Conservation (phyloP, 2,888 invertebrate genomes). For the Zygogramma bicolorata region DNA sequence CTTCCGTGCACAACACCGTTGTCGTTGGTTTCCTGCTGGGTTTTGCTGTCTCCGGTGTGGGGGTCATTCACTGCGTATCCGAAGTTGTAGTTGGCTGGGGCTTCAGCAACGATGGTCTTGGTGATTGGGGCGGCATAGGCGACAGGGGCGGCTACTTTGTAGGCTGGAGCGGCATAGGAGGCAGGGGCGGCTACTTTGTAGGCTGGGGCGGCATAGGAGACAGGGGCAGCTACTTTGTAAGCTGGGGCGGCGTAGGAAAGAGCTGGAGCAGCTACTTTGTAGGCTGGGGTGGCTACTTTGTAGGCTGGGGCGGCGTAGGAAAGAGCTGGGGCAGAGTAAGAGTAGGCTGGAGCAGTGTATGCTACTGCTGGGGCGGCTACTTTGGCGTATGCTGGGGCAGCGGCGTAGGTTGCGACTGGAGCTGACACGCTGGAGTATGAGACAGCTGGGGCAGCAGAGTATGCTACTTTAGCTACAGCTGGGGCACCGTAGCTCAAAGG, state of each 20-base stretch:
- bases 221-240: slow-evolving; percentile 29
- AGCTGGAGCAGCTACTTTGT: slow-evolving; percentile 60
- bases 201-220: slow-evolving; percentile 17
- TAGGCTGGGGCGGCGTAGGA: slow-evolving; percentile 44
- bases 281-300: slow-evolving; percentile 47
- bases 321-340: slow-evolving; percentile 56
- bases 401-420: slow-evolving; percentile 47
- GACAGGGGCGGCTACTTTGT: slow-evolving; percentile 46
- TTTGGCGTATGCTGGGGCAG: slow-evolving; percentile 48
- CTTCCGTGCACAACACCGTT: slow-evolving; percentile 68
- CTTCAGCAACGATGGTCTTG: slow-evolving; percentile 49
- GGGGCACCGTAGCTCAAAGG: slow-evolving; percentile 40
- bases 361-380: slow-evolving; percentile 25
- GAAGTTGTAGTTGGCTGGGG: slow-evolving; percentile 53
- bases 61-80: slow-evolving; percentile 54
- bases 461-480: slow-evolving; percentile 40
- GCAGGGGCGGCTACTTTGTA: slow-evolving; percentile 62
- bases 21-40: slow-evolving; percentile 73
- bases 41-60: slow-evolving; percentile 69
- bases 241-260: too few relatives aligned
- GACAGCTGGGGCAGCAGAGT: slow-evolving; percentile 47
- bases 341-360: slow-evolving; percentile 53
- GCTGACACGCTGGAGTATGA: slow-evolving; percentile 62
- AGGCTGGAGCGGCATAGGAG: slow-evolving; percentile 44
- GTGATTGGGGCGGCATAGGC: slow-evolving; percentile 61